phyloP scores from a whole-genome alignment of 53 echinoderm and acorn worm species.

The Echinometra lucunter region DNA sequence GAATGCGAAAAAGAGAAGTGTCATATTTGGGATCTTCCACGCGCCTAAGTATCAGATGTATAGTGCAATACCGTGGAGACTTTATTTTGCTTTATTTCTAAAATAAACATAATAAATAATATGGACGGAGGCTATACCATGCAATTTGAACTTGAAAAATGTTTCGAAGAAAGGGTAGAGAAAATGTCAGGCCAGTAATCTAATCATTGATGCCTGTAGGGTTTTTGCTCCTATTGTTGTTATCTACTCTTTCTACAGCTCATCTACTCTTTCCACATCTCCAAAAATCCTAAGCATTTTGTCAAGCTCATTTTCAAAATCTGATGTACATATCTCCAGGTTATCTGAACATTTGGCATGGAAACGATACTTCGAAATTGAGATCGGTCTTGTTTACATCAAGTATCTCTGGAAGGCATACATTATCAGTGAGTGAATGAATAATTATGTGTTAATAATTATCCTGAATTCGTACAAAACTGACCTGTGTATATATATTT shows the following conservation, averaged over 20 bases:
- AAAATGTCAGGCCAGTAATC: neutral
- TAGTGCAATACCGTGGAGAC: neutral
- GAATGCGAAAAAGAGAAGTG: too few species aligned
- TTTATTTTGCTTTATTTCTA: neutral
- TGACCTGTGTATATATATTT: neutral
- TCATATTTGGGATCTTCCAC: too few species aligned
- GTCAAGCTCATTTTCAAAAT: neutral
- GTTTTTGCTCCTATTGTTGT: neutral
- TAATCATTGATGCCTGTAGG: neutral
- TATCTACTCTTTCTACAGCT: slow-evolving; percentile 9
- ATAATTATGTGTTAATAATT: neutral
- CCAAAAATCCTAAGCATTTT: neutral
- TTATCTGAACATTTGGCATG: slow-evolving; percentile 3
- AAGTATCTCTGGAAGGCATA: neutral
- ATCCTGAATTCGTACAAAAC: neutral
- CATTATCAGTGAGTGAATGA: neutral
- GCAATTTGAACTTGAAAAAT: neutral
- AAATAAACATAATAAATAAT: neutral
- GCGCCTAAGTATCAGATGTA: neutral
- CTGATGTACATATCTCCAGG: neutral
- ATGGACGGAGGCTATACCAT: neutral
- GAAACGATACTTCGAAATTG: neutral
- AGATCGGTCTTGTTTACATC: slow-evolving; percentile 21
- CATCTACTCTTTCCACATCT: too few species aligned
- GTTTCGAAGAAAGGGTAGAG: neutral